A percentile compares a stretch with the other conserved stretches of the same genome.
Conservation (phyloP, 1,140 invertebrate species). For the Drosophila oshimai region DNA sequence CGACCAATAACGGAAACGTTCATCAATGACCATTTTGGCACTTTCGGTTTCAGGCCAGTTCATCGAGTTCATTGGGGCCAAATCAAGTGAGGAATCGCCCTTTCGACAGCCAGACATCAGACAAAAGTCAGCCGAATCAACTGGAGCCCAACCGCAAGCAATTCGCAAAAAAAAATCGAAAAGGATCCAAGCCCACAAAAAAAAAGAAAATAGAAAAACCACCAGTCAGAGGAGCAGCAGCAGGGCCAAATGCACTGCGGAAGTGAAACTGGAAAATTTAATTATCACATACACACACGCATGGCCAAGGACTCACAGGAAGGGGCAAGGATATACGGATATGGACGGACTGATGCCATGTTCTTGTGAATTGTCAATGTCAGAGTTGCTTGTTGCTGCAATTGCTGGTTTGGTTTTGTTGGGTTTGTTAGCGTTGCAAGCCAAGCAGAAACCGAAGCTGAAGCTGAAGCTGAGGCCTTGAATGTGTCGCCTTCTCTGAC, state of each 20-base stretch:
- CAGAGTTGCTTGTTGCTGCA: constrained; percentile 43
- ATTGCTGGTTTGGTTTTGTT: constrained; percentile 29
- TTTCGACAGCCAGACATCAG: constrained; percentile 3
- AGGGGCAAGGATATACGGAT: constrained; percentile 10
- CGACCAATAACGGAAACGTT: constrained; percentile 62
- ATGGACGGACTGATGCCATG: constrained; percentile 46
- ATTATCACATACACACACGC: constrained; percentile 58
- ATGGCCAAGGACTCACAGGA: background rate
- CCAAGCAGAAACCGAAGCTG: constrained; percentile 21
- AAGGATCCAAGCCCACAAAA: background rate
- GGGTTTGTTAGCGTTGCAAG: constrained; percentile 55
- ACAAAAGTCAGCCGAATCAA: constrained; percentile 48
- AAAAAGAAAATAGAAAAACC: background rate
- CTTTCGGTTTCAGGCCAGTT: constrained; percentile 63
- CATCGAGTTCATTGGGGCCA: constrained; percentile 51
- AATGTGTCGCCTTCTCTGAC: constrained; percentile 27
- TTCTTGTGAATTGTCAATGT: constrained; percentile 69
- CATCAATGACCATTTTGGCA: constrained; percentile 70
- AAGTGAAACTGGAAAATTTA: constrained; percentile 72
- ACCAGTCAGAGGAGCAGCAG: background rate
- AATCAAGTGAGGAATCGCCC: constrained; percentile 45
- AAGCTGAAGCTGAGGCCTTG: constrained; percentile 25
- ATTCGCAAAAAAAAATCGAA: constrained; percentile 13
- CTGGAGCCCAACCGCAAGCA: constrained; percentile 32
- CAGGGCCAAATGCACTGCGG: constrained; percentile 39